Conservation (phyloP, 2,797 vertebrate genomes). For the Platyrinchus mystaceus region DNA sequence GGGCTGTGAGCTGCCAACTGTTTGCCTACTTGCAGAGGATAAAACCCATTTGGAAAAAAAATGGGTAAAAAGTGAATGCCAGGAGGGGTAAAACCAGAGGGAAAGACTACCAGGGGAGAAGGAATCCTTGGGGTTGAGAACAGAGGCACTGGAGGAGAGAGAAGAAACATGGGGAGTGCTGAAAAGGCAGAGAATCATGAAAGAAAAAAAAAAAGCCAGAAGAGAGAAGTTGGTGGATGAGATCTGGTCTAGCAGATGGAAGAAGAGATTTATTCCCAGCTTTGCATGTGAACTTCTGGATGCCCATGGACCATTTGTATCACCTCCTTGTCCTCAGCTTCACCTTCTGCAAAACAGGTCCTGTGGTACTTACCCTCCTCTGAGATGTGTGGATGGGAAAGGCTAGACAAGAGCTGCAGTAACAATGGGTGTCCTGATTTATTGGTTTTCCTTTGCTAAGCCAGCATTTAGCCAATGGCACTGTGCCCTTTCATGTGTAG, state of each 20-base stretch:
- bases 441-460: constrained; percentile 45
- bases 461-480: constrained; percentile 49
- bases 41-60: neutral
- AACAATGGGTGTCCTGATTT: constrained; percentile 25
- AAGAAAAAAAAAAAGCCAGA: neutral
- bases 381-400: neutral
- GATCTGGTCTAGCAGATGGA: neutral
- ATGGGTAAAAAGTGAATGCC: neutral
- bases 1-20: constrained; percentile 35
- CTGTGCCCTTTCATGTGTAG: constrained; percentile 2
- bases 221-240: neutral
- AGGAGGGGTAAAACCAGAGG: neutral
- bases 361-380: neutral
- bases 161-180: neutral
- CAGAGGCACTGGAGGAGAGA: neutral
- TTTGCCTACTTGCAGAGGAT: constrained; percentile 43
- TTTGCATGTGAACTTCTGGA: neutral
- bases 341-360: neutral
- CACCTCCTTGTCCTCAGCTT: constrained; percentile 18
- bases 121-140: neutral
- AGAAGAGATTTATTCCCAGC: neutral
- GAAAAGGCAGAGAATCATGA: neutral
- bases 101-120: neutral
- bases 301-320: neutral
- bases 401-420: neutral